Evolutionary conservation across 2,888 invertebrate species (phyloP).

Genomic region (Caprella mutica): DNA sequence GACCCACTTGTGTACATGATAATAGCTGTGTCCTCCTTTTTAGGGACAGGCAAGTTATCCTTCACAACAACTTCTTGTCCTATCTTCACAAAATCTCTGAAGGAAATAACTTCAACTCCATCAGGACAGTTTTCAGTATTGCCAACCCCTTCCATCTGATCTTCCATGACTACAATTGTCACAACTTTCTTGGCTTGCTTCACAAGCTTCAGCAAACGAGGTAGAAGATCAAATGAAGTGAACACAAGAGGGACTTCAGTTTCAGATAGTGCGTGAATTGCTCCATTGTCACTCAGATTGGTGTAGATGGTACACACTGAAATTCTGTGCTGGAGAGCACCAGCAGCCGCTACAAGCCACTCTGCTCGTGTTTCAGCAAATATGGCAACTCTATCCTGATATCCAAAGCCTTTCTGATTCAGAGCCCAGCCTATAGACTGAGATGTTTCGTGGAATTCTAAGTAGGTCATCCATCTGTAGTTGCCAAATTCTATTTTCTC

Average conservation of each 20-base stretch:
- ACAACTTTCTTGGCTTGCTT: constrained; percentile 60
- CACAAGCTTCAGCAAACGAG: constrained; percentile 73
- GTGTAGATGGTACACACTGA: constrained; percentile 73
- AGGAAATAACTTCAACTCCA: constrained; percentile 13
- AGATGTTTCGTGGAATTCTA: neutral
- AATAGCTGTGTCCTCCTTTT: constrained; percentile 63
- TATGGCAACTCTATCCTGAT: constrained; percentile 59
- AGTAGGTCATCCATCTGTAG: neutral
- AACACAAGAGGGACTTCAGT: constrained; percentile 65
- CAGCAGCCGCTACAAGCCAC: constrained; percentile 94
- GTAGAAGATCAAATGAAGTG: constrained; percentile 80
- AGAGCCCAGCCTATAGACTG: neutral
- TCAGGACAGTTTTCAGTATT: constrained; percentile 3
- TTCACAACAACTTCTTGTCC: neutral
- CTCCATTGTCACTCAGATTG: constrained; percentile 90
- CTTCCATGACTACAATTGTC: constrained; percentile 39
- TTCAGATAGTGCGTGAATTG: constrained; percentile 92
- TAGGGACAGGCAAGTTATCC: constrained; percentile 13
- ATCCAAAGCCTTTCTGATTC: neutral
- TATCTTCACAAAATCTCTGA: constrained; percentile 8
- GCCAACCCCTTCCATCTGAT: constrained; percentile 32
- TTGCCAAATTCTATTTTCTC: constrained; percentile 1
- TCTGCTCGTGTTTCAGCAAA: constrained; percentile 96
- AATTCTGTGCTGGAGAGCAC: constrained; percentile 87
- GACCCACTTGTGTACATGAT: constrained; percentile 52